These are phyloP conservation scores for Dipodomys ordii DNA, from an alignment of 2,113 vertebrate genomes.

Conservation along the genomic window DNA sequence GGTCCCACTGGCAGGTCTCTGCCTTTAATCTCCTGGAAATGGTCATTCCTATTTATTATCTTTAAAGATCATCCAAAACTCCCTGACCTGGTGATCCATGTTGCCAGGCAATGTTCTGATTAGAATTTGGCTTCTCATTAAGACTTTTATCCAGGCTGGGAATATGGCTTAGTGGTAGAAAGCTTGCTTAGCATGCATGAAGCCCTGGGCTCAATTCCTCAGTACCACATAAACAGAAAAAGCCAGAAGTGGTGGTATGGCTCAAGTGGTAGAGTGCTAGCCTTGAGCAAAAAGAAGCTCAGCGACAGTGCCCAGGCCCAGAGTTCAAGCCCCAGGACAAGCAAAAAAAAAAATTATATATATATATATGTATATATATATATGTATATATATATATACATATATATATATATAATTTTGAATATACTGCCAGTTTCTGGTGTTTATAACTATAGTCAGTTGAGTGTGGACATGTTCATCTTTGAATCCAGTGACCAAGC, in stretches of 20 bases:
- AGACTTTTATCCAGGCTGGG: background rate
- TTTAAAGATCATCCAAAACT: conserved; percentile 1
- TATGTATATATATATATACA: too few relatives aligned
- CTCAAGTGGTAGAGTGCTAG: too few relatives aligned
- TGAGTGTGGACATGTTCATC: background rate
- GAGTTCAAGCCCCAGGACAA: too few relatives aligned
- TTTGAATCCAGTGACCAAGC: background rate
- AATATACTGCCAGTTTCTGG: background rate
- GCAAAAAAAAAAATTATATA: too few relatives aligned
- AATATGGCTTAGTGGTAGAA: too few relatives aligned
- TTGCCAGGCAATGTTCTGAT: background rate
- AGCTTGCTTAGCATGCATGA: background rate
- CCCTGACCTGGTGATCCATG: background rate
- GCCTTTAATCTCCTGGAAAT: background rate
- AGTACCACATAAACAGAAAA: background rate
- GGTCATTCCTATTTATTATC: background rate
- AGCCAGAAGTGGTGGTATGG: too few relatives aligned
- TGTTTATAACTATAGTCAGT: too few relatives aligned
- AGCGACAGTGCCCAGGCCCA: too few relatives aligned
- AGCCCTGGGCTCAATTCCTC: background rate
- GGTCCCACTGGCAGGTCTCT: background rate
- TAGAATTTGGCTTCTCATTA: conserved; percentile 50
- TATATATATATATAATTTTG: background rate
- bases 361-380: too few relatives aligned
- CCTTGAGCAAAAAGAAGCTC: too few relatives aligned